Conservation (phyloP, 2,888 invertebrate genomes). For the Digitonthophagus gazella region DNA sequence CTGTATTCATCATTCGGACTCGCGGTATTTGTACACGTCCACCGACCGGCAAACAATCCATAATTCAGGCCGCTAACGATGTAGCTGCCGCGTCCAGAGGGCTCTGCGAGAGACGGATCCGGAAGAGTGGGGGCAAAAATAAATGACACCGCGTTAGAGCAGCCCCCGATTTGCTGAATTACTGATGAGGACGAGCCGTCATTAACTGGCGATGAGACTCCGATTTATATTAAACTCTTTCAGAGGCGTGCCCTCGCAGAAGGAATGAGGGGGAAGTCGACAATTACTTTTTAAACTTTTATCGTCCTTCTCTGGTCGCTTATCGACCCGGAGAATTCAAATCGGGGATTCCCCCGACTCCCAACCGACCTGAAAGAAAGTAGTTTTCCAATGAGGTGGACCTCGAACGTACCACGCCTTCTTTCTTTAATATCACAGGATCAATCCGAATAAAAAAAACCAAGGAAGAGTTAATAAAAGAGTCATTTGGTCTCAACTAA, state of each 20-base stretch:
- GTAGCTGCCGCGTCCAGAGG: constrained; percentile 48
- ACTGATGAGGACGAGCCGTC: constrained; percentile 47
- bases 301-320: constrained; percentile 21
- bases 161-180: constrained; percentile 44
- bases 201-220: constrained; percentile 49
- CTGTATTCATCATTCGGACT: background rate
- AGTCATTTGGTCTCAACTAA: too few relatives aligned
- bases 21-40: background rate
- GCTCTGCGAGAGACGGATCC: constrained; percentile 49
- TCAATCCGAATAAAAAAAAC: background rate
- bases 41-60: constrained; percentile 48
- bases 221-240: constrained; percentile 47
- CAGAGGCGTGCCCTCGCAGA: constrained; percentile 32
- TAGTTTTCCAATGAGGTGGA: background rate
- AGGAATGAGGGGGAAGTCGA: constrained; percentile 17
- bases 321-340: constrained; percentile 20
- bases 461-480: background rate
- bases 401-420: background rate
- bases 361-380: background rate
- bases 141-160: constrained; percentile 45
- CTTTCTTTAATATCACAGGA: background rate
- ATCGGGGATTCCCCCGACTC: background rate
- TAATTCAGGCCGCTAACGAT: constrained; percentile 52
- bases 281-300: constrained; percentile 28
- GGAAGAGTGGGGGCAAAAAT: constrained; percentile 40